Percentiles rank a stretch among this genome's conserved stretches.
Conservation (phyloP, 2,113 vertebrate genomes). For the Clarias batrachus region DNA sequence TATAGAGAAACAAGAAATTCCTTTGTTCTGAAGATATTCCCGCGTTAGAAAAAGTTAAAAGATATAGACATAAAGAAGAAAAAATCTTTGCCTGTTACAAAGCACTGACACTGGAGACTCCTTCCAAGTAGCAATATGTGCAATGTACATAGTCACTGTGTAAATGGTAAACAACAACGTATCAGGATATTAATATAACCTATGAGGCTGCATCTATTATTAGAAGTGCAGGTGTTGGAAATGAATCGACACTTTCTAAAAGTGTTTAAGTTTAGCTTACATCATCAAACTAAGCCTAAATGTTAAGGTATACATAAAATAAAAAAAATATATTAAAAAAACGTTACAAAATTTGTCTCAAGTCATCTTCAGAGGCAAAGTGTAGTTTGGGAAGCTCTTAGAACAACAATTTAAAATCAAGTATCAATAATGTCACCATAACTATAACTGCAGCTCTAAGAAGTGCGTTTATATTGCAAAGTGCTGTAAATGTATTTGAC, state of each 20-base stretch:
- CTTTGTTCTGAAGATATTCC: not conserved
- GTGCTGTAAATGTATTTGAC: not conserved
- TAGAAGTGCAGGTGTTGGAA: not conserved
- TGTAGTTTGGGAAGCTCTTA: not conserved
- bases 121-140: not conserved
- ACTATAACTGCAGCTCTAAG: not conserved
- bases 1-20: not conserved
- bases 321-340: too few relatives aligned
- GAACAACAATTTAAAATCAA: too few relatives aligned
- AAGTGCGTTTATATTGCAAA: conserved; percentile 14
- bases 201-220: not conserved
- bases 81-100: not conserved
- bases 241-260: not conserved
- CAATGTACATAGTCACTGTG: not conserved
- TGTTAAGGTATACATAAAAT: not conserved
- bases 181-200: not conserved
- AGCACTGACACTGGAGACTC: not conserved
- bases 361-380: not conserved
- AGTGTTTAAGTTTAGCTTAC: not conserved
- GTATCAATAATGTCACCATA: not conserved
- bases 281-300: not conserved
- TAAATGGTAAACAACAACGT: not conserved
- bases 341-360: too few relatives aligned
- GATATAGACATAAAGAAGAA: too few relatives aligned
- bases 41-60: not conserved